Conservation (phyloP, 2,888 invertebrate genomes). For the Watsonalla binaria region DNA sequence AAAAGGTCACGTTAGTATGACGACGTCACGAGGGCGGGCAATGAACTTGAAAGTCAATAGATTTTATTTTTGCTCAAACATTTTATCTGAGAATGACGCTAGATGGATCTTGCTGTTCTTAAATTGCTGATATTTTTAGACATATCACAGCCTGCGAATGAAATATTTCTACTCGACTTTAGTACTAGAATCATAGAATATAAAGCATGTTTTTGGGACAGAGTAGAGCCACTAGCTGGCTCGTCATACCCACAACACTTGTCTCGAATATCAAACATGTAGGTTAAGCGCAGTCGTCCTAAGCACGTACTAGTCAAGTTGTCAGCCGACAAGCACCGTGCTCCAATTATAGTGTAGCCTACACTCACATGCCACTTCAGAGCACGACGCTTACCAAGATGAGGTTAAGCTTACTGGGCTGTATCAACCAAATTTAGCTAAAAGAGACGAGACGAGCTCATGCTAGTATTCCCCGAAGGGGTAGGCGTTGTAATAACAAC, state of each 20-base stretch:
- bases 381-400: conserved; percentile 1
- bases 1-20: not conserved
- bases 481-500: too few relatives aligned
- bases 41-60: not conserved
- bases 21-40: not conserved
- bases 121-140: not conserved
- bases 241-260: not conserved
- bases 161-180: too few relatives aligned
- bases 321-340: conserved; percentile 5
- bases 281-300: not conserved
- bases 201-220: too few relatives aligned
- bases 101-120: not conserved
- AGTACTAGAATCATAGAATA: too few relatives aligned
- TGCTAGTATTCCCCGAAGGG: too few relatives aligned
- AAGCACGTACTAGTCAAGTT: conserved; percentile 3
- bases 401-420: not conserved
- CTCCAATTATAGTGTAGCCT: conserved; percentile 26
- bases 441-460: too few relatives aligned
- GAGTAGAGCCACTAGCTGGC: too few relatives aligned
- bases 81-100: conserved; percentile 1
- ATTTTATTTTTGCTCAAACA: not conserved
- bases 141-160: too few relatives aligned
- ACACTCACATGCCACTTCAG: conserved; percentile 6
- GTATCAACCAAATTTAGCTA: not conserved
- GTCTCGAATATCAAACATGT: not conserved